These are phyloP conservation scores for Emmelina monodactyla DNA, from an alignment of 2,888 invertebrate genomes.

Conservation along the genomic window DNA sequence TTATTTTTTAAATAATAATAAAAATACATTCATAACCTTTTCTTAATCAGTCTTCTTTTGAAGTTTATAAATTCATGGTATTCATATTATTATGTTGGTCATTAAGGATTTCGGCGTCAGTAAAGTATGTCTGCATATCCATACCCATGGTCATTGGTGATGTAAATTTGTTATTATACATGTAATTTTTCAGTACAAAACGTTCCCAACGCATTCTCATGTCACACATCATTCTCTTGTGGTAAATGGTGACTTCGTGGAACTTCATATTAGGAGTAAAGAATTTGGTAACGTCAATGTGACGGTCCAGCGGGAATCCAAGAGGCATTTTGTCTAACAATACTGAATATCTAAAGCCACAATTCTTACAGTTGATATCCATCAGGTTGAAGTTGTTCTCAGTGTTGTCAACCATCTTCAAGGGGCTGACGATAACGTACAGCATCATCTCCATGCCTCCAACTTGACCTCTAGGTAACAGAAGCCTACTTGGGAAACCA, in stretches of 20 bases:
- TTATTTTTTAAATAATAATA: too few species aligned
- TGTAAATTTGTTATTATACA: too few species aligned
- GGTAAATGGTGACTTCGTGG: slow-evolving; percentile 71
- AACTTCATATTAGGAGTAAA: slow-evolving; percentile 73
- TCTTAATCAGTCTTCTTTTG: too few species aligned
- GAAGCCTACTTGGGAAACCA: slow-evolving; percentile 74
- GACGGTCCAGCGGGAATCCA: slow-evolving; percentile 79
- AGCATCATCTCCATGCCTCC: slow-evolving; percentile 73
- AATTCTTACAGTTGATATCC: slow-evolving; percentile 45
- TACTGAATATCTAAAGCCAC: slow-evolving; percentile 42
- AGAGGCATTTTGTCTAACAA: slow-evolving; percentile 70
- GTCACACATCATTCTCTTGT: slow-evolving; percentile 57
- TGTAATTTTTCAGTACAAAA: slow-evolving; percentile 41
- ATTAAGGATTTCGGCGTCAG: slow-evolving; percentile 30
- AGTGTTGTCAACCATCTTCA: slow-evolving; percentile 46
- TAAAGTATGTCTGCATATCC: slow-evolving; percentile 28
- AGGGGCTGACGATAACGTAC: slow-evolving; percentile 69
- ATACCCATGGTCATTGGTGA: slow-evolving; percentile 28
- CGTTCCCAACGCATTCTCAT: slow-evolving; percentile 51
- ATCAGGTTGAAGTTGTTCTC: slow-evolving; percentile 42
- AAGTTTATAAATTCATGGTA: slow-evolving; percentile 1
- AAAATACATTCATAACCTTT: too few species aligned
- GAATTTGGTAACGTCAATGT: slow-evolving; percentile 66
- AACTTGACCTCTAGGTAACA: slow-evolving; percentile 74
- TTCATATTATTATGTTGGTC: slow-evolving; percentile 18